Conservation (phyloP, 2,888 invertebrate species). For the Pristionchus exspectatus region DNA sequence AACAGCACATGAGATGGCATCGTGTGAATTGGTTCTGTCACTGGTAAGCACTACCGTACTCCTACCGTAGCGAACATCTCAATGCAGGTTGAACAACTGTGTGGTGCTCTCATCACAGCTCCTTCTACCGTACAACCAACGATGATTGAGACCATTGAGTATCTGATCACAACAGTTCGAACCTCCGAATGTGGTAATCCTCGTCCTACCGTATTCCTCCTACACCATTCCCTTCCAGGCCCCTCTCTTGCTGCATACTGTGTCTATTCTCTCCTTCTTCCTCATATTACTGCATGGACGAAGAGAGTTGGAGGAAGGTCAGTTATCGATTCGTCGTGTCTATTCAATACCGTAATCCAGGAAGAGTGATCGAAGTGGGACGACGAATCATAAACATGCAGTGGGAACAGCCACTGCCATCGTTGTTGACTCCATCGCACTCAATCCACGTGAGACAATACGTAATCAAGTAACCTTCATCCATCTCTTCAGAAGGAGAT, state of each 20-base stretch:
- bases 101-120: constrained; percentile 67
- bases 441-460: constrained; percentile 58
- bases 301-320: constrained; percentile 47
- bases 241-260: constrained; percentile 49
- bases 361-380: constrained; percentile 13
- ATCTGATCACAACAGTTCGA: constrained; percentile 62
- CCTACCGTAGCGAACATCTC: background rate
- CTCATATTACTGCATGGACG: constrained; percentile 53
- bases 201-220: constrained; percentile 43
- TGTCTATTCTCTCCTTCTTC: constrained; percentile 53
- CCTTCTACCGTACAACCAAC: constrained; percentile 63
- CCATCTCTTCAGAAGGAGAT: constrained; percentile 54
- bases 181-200: constrained; percentile 59
- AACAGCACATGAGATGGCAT: constrained; percentile 61
- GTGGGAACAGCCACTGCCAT: constrained; percentile 68
- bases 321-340: constrained; percentile 4
- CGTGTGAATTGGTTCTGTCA: constrained; percentile 65
- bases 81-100: constrained; percentile 63
- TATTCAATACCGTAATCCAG: constrained; percentile 7
- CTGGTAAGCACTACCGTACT: constrained; percentile 56
- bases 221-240: background rate
- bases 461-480: no score
- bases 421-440: constrained; percentile 64
- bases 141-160: constrained; percentile 63
- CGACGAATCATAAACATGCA: constrained; percentile 58